Conservation (phyloP, 2,113 vertebrate species). For the Caranx ignobilis region DNA sequence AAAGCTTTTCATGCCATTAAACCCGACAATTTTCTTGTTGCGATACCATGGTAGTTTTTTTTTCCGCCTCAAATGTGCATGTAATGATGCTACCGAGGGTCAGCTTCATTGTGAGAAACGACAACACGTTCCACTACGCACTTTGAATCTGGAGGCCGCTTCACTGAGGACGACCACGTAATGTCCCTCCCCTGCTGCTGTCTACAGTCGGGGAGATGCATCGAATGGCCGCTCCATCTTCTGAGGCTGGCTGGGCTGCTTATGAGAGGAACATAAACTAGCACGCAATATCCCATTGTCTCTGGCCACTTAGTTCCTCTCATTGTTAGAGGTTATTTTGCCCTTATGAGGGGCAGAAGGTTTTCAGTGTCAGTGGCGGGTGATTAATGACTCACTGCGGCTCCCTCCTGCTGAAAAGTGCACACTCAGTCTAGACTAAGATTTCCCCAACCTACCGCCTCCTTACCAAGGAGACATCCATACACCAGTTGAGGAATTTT, state of each 20-base stretch:
- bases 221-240: slow-evolving; percentile 86
- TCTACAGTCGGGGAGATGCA: slow-evolving; percentile 83
- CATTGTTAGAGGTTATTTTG: slow-evolving; percentile 84
- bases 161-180: slow-evolving; percentile 84
- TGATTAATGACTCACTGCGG: slow-evolving; percentile 86
- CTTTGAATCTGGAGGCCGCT: slow-evolving; percentile 83
- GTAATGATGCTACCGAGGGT: slow-evolving; percentile 79
- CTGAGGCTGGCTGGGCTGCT: slow-evolving; percentile 82
- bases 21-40: slow-evolving; percentile 34
- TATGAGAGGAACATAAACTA: slow-evolving; percentile 85
- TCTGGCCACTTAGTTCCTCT: slow-evolving; percentile 83
- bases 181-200: slow-evolving; percentile 90
- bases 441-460: slow-evolving; percentile 74
- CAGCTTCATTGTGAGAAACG: slow-evolving; percentile 76
- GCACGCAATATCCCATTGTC: slow-evolving; percentile 80
- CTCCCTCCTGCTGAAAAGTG: slow-evolving; percentile 81
- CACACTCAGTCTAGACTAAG: slow-evolving; percentile 77
- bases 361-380: slow-evolving; percentile 78
- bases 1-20: slow-evolving; percentile 38
- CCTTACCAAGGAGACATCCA: slow-evolving; percentile 62
- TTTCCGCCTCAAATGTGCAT: slow-evolving; percentile 61
- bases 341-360: slow-evolving; percentile 83
- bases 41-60: slow-evolving; percentile 39
- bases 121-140: slow-evolving; percentile 56
- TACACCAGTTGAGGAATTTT: slow-evolving; percentile 62